These are phyloP conservation scores for Amphimedon queenslandica DNA, from an alignment of 37 sponge, comb jelly and placozoan genomes.

Conservation along the genomic window DNA sequence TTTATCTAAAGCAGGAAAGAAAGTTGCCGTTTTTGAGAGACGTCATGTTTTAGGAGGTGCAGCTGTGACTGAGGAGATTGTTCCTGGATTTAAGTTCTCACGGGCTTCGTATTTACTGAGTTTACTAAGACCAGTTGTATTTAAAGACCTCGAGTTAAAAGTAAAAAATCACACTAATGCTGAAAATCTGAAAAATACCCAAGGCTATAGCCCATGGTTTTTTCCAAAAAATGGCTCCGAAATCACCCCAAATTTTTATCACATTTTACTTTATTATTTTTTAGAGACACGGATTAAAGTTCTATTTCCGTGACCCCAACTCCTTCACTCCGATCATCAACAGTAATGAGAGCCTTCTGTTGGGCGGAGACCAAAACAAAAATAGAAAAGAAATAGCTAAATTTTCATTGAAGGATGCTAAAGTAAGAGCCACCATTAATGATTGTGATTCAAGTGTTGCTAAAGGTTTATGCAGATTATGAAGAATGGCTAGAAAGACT, in stretches of 20 bases:
- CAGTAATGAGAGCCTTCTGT: slow-evolving; percentile 42
- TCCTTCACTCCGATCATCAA: slow-evolving; percentile 77
- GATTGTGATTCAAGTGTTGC: no score
- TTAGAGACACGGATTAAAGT: slow-evolving; percentile 43
- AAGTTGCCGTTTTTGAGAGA: slow-evolving; percentile 83
- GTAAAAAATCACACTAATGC: no score
- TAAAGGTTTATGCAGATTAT: slow-evolving; percentile 49
- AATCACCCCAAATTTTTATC: no score
- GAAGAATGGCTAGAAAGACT: slow-evolving; percentile 61
- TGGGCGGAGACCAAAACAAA: slow-evolving; percentile 51
- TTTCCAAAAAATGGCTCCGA: no score
- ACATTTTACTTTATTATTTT: no score
- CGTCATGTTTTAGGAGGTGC: slow-evolving; percentile 93
- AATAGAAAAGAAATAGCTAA: slow-evolving; percentile 79
- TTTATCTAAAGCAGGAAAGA: slow-evolving; percentile 76
- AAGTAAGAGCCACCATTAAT: no score
- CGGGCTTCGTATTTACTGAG: slow-evolving; percentile 93
- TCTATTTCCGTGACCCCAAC: slow-evolving; percentile 57
- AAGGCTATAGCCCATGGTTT: no score
- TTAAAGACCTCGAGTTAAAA: slow-evolving; percentile 88
- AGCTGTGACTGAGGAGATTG: slow-evolving; percentile 96
- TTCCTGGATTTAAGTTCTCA: slow-evolving; percentile 96
- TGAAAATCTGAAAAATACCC: no score
- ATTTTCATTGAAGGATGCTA: slow-evolving; percentile 87
- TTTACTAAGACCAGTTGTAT: slow-evolving; percentile 82